Evolutionary conservation across 2,113 vertebrate genomes (phyloP), one percentile per base, ranked within the genome.

Genomic region (Anarhynchus alexandrinus): DNA sequence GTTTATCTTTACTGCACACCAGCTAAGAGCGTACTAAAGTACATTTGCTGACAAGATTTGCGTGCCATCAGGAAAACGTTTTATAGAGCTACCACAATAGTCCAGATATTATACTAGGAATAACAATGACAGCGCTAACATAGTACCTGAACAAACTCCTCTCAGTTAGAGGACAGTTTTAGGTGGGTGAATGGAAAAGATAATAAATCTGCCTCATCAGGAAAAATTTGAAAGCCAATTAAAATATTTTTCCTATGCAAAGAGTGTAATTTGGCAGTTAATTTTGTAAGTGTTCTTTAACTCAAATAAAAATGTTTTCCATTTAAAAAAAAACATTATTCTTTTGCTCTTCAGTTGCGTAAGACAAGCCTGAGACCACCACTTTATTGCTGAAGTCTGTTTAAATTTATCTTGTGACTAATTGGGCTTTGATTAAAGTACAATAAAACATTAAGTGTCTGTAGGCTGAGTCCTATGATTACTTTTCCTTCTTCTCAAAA

Each of bases 241-340:
- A 95, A 97, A 98, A 95, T 93, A 96, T 95, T 98, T 97, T 95
- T 83, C 47, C 89, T 86, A 82, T 82, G 61, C 47, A 78, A 79
- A 93, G 92, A 81, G 45, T 55, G 47, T 96, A 86, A 96, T 97
- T 94, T 98, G 94, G 93, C 95, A 97, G 87, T 83, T 94, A 80
- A 91, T 88, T 96, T 88, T 96, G 76, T 49, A 90, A 95, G 88
- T 82, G 91, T 95, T 90, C 72, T 95, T 96, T 91, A 96, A 90
- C 73, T 94, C 72, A 94, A 96, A 95, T 81, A 95, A 96, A 97
- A 96, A 86, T 94, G 89, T 97, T 96, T 96, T 82, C 65, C 69
- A 82, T 88, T 91, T 95, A 43, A 84, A 84, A 93, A 93, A 86
- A 8, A 7, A 22, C 49, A 78, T 64, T 92, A 62, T 88, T 77